phyloP scores from a whole-genome alignment of 2,797 vertebrate species.

The Gymnothorax reevesii region DNA sequence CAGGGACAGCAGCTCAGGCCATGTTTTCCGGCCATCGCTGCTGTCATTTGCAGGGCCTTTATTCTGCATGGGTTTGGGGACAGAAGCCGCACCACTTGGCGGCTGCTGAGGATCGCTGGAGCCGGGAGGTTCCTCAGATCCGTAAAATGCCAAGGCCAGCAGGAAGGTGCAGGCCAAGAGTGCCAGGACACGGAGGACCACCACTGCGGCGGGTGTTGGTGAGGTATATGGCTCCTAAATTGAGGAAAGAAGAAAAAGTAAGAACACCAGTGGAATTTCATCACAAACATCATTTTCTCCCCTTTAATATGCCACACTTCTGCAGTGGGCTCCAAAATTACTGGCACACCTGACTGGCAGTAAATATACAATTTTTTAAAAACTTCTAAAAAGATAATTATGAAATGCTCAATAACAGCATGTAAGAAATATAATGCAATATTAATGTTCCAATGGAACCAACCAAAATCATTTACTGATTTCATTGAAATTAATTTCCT shows the following conservation, averaged over 20 bases:
- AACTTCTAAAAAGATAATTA: no score
- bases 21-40: slow-evolving; percentile 47
- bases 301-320: neutral
- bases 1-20: slow-evolving; percentile 73
- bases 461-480: no score
- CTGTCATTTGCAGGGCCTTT: slow-evolving; percentile 47
- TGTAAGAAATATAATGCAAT: no score
- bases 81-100: slow-evolving; percentile 51
- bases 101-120: slow-evolving; percentile 22
- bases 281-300: neutral
- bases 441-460: no score
- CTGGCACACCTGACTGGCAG: no score
- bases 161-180: slow-evolving; percentile 86
- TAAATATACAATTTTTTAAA: no score
- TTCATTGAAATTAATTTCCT: no score
- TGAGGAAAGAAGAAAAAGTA: slow-evolving; percentile 31
- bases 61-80: slow-evolving; percentile 47
- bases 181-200: slow-evolving; percentile 79
- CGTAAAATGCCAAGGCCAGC: slow-evolving; percentile 67
- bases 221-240: slow-evolving; percentile 73
- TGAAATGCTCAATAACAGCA: no score
- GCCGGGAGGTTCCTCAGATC: slow-evolving; percentile 58
- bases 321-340: no score
- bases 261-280: neutral
- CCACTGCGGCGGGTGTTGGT: slow-evolving; percentile 76